Conservation (phyloP, 1,140 invertebrate species). For the Orius insidiosus region DNA sequence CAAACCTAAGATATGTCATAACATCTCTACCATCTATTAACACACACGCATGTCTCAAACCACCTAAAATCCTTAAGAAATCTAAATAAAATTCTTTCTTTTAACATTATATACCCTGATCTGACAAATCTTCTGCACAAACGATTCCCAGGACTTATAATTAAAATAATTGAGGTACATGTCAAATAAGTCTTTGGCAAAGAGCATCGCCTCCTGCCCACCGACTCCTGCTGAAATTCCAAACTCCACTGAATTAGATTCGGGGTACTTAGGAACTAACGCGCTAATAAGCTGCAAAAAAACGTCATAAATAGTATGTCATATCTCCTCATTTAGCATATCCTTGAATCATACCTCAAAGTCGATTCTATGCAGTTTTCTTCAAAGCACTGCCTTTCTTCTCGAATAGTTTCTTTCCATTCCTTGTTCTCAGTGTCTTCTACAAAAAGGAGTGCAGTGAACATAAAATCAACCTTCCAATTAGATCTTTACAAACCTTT, state of each 20-base stretch:
- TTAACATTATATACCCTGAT: constrained; percentile 36
- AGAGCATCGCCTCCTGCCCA: constrained; percentile 92
- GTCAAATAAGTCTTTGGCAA: constrained; percentile 65
- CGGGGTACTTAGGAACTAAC: constrained; percentile 14
- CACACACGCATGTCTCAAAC: constrained; percentile 39
- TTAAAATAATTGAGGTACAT: constrained; percentile 66
- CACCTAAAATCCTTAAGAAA: constrained; percentile 21
- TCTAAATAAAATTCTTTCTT: neutral
- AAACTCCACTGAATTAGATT: constrained; percentile 40
- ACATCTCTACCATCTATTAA: constrained; percentile 44
- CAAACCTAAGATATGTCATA: constrained; percentile 52
- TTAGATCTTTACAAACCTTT: too few relatives aligned
- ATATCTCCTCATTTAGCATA: too few relatives aligned
- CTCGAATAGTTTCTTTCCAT: too few relatives aligned
- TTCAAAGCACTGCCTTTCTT: too few relatives aligned
- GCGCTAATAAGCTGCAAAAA: constrained; percentile 14
- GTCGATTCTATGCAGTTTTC: too few relatives aligned
- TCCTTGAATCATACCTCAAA: too few relatives aligned
- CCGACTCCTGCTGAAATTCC: constrained; percentile 88
- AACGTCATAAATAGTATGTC: too few relatives aligned
- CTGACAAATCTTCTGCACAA: constrained; percentile 44
- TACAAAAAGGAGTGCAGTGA: too few relatives aligned
- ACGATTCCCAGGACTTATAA: constrained; percentile 56
- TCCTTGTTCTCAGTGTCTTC: too few relatives aligned
- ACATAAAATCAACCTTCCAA: too few relatives aligned